Conservation (phyloP, 1,140 invertebrate species). For the Sminthurinus signatus region DNA sequence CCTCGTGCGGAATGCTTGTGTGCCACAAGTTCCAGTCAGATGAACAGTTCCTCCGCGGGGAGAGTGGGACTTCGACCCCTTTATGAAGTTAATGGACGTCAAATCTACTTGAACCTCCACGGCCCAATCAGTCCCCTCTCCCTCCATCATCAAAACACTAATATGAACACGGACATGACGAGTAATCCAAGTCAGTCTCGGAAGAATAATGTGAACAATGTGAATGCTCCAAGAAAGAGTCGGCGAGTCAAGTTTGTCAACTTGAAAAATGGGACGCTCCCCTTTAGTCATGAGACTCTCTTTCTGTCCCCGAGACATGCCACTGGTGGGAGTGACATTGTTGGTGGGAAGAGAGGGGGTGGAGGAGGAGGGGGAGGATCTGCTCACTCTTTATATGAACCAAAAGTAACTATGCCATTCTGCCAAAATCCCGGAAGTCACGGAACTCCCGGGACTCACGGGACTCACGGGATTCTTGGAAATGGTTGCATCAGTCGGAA, state of each 20-base stretch:
- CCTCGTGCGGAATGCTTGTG: conserved; percentile 26
- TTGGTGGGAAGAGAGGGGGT: not conserved
- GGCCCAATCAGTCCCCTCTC: not conserved
- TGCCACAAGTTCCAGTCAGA: conserved; percentile 13
- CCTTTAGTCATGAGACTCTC: not conserved
- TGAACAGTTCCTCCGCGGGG: conserved; percentile 10
- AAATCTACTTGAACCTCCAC: conserved; percentile 7
- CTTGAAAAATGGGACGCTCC: not conserved
- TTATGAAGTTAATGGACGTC: conserved; percentile 7
- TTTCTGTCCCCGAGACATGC: not conserved
- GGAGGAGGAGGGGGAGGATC: not conserved
- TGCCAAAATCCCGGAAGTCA: too few relatives aligned
- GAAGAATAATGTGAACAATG: conserved; percentile 1
- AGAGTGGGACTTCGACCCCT: conserved; percentile 4
- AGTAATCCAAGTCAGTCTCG: not conserved
- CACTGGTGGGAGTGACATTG: not conserved
- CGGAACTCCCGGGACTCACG: too few relatives aligned
- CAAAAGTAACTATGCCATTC: too few relatives aligned
- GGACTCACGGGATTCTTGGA: too few relatives aligned
- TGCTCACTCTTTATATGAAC: too few relatives aligned
- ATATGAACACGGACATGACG: not conserved
- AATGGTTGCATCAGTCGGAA: too few relatives aligned
- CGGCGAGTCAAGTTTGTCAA: conserved; percentile 12
- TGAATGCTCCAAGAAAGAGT: conserved; percentile 9
- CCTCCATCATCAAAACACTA: not conserved